phyloP scores from a whole-genome alignment of 1,140 invertebrate species.

The Hestina assimilis region DNA sequence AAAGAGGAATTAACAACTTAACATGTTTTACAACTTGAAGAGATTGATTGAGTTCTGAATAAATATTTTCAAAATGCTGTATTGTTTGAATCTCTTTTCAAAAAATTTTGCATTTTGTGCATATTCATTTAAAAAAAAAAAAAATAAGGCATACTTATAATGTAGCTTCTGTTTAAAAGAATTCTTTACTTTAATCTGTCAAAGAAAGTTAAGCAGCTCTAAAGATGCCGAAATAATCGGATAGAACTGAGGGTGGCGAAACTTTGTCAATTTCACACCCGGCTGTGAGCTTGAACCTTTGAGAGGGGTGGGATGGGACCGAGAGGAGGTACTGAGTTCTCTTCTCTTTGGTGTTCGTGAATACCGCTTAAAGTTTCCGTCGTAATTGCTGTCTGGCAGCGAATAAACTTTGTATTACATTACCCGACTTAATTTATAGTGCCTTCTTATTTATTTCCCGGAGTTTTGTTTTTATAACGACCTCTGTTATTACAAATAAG shows the following conservation, averaged over 20 bases:
- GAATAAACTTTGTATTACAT: conserved; percentile 76
- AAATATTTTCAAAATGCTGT: too few species aligned
- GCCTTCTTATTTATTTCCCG: conserved; percentile 64
- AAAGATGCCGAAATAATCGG: conserved; percentile 65
- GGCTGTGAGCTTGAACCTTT: conserved; percentile 48
- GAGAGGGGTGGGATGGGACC: conserved; percentile 43
- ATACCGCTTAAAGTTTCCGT: conserved; percentile 68
- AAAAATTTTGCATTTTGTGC: too few species aligned
- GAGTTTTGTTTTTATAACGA: conserved; percentile 57
- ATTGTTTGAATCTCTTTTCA: too few species aligned
- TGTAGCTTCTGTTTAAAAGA: neutral
- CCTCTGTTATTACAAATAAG: conserved; percentile 42
- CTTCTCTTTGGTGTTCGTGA: conserved; percentile 60
- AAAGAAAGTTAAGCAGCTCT: conserved; percentile 51
- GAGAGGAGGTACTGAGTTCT: conserved; percentile 29
- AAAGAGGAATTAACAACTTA: too few species aligned
- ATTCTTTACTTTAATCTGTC: conserved; percentile 33
- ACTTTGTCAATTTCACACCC: conserved; percentile 64
- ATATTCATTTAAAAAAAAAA: neutral
- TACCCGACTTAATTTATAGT: conserved; percentile 72
- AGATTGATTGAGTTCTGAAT: too few species aligned
- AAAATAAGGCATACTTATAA: neutral
- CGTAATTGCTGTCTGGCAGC: conserved; percentile 74
- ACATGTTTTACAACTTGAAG: too few species aligned
- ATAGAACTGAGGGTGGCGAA: conserved; percentile 52